Percentiles rank a stretch among this genome's conserved stretches.
Conservation (phyloP, 2,888 invertebrate genomes). For the Tinea trinotella region DNA sequence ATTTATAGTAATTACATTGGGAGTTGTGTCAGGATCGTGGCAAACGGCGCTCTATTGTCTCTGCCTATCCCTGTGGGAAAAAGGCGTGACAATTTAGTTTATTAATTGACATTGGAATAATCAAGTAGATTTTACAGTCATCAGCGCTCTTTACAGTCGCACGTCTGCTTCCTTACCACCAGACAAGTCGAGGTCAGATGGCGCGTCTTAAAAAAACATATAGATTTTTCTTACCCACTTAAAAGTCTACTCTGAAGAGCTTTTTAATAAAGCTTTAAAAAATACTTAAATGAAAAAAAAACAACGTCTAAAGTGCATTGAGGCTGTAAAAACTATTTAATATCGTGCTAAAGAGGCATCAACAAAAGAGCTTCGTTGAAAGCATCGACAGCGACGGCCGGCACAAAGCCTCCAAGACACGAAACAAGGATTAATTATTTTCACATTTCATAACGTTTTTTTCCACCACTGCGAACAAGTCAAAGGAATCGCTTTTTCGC, state of each 20-base stretch:
- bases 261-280: constrained; percentile 31
- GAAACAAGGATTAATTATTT: constrained; percentile 68
- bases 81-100: too few species aligned
- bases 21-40: too few species aligned
- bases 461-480: constrained; percentile 57
- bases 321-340: constrained; percentile 66
- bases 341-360: constrained; percentile 50
- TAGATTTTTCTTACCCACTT: background rate
- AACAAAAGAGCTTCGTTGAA: constrained; percentile 49
- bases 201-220: too few species aligned
- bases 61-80: too few species aligned
- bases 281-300: background rate
- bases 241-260: constrained; percentile 20
- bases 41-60: too few species aligned
- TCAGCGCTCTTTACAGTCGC: too few species aligned
- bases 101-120: too few species aligned
- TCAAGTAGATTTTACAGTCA: too few species aligned
- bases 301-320: constrained; percentile 38
- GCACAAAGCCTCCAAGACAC: constrained; percentile 38
- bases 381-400: constrained; percentile 49
- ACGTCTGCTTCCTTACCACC: too few species aligned
- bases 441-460: constrained; percentile 57
- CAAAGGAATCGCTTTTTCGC: constrained; percentile 65
- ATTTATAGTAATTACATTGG: too few species aligned
- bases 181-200: too few species aligned